phyloP scores from a whole-genome alignment of 2,888 invertebrate genomes.

The Hydropsyche betteni region DNA sequence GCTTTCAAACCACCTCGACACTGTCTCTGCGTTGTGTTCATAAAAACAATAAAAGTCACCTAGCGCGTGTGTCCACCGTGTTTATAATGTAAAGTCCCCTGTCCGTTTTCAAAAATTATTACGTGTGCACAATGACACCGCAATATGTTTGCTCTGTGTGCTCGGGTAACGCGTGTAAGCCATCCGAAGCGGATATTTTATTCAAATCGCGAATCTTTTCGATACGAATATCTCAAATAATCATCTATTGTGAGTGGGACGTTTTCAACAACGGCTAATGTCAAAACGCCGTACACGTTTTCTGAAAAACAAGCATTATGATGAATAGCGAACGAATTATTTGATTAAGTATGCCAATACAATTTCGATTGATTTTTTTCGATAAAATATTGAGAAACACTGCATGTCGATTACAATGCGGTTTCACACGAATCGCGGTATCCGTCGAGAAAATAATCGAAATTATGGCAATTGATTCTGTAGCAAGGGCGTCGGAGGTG shows the following conservation, averaged over 20 bases:
- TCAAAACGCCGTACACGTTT: too few species aligned
- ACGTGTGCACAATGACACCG: constrained; percentile 4
- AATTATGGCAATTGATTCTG: constrained; percentile 18
- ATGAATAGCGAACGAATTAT: too few species aligned
- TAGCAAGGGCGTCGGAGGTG: constrained; percentile 23
- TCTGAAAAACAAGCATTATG: too few species aligned
- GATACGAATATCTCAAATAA: too few species aligned
- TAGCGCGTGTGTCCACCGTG: neutral
- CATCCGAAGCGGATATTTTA: too few species aligned
- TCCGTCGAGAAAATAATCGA: constrained; percentile 12
- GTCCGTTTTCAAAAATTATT: constrained; percentile 12
- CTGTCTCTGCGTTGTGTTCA: neutral
- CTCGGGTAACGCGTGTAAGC: constrained; percentile 1
- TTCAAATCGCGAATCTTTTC: too few species aligned
- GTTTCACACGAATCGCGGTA: constrained; percentile 2
- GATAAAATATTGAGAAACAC: too few species aligned
- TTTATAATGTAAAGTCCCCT: neutral
- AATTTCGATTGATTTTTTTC: too few species aligned
- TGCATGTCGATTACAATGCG: too few species aligned
- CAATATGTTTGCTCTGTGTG: neutral
- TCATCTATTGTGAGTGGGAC: too few species aligned
- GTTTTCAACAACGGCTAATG: too few species aligned
- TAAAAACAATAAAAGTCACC: constrained; percentile 25
- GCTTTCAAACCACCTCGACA: neutral
- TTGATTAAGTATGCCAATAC: too few species aligned